phyloP scores from a whole-genome alignment of 2,888 invertebrate genomes.

The Petrophora chlorosata region DNA sequence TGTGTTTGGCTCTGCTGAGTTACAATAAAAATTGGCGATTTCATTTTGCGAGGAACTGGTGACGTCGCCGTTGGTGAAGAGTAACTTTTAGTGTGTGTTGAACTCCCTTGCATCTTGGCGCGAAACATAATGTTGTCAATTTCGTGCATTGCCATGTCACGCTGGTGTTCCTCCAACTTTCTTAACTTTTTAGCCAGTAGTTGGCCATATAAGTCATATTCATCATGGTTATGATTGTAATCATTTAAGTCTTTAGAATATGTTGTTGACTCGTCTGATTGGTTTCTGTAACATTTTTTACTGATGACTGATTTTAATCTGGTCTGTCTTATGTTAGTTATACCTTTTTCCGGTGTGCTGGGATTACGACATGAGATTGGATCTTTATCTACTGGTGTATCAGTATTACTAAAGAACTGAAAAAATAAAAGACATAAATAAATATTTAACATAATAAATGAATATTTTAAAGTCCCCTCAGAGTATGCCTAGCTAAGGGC shows the following conservation, averaged over 20 bases:
- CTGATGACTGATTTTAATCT: neutral
- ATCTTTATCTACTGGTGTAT: slow-evolving; percentile 17
- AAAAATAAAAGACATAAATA: too few species aligned
- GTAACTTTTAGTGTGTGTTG: slow-evolving; percentile 36
- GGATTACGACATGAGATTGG: slow-evolving; percentile 24
- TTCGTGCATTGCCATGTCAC: slow-evolving; percentile 75
- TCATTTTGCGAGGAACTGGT: slow-evolving; percentile 54
- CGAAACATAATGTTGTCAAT: slow-evolving; percentile 75
- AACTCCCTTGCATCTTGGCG: slow-evolving; percentile 60
- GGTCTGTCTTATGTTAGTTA: slow-evolving; percentile 5
- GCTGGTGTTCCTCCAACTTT: slow-evolving; percentile 68
- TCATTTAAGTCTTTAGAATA: slow-evolving; percentile 44
- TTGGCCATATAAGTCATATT: slow-evolving; percentile 71
- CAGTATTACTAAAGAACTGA: slow-evolving; percentile 41
- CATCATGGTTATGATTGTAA: slow-evolving; percentile 51
- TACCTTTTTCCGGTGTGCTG: slow-evolving; percentile 16
- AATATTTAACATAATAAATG: neutral
- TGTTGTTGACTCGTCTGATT: neutral
- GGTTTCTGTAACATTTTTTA: slow-evolving; percentile 6
- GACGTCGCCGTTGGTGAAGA: slow-evolving; percentile 45
- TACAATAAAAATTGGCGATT: slow-evolving; percentile 65
- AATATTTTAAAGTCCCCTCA: neutral
- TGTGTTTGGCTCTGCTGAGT: slow-evolving; percentile 52
- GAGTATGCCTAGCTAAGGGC: neutral
- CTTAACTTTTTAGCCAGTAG: slow-evolving; percentile 71